Evolutionary conservation across 2,888 invertebrate genomes (phyloP), one percentile per base, ranked within the genome.

Genomic region (Caenorhabditis becei): DNA sequence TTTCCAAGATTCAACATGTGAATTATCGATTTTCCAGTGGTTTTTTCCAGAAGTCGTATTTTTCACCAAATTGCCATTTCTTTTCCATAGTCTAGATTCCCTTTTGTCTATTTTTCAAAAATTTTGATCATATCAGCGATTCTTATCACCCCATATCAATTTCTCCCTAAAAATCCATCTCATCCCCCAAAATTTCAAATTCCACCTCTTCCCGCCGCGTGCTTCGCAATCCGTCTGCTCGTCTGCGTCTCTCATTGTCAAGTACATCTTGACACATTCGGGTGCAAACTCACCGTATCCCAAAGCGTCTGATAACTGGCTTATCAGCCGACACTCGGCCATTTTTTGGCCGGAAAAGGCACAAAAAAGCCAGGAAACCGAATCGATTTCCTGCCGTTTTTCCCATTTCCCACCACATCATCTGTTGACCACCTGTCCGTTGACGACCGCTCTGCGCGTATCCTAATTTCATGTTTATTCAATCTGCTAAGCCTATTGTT

Each of bases 391-490:
- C 32, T 41, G 8, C 32, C 32, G 10, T 7, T 14, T 14, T 41
- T 41, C 14, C 11, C 11, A 7, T 41, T 41, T 14, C 41, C 41
- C 11, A 14, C 14, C 2, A 5, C 41, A 47, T 18, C 2, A 7
- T 18, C 47, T 47, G 47, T n/a, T 11, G 47, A 35, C 63, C 63
- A 63, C 63, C 63, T 63, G 63, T 18, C 47, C 20, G 5, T 20
- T 16, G 47, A 18, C 11, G 5, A 18, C 18, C 47, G 5, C n/a
- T 47, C 47, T 47, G 5, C 47, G 18, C 47, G 18, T 10, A 47
- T 23, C 63, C 63, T 51, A 28, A 16, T 49, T 51, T 28, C 20
- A 32, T 63, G 63, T 63, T 63, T 63, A 63, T 63, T 51, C 51
- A 63, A 63, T 63, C 49, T 63, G 49, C 47, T 10, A 32, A 10